A percentile compares a stretch with the other conserved stretches of the same genome.
phyloP scores from a whole-genome alignment of 2,113 vertebrate species.

The Mirza zaza region DNA sequence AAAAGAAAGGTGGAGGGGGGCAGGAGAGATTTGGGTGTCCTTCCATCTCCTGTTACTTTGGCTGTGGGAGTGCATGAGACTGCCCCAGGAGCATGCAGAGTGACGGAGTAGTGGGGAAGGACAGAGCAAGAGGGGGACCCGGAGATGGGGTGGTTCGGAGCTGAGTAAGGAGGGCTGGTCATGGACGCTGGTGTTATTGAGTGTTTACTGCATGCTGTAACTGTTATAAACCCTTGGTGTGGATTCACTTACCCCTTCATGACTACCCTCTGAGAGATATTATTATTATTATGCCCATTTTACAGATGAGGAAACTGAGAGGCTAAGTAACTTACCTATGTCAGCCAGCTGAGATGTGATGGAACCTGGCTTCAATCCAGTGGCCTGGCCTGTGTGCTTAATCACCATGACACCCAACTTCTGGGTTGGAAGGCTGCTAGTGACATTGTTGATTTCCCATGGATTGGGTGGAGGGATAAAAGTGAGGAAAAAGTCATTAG shows the following conservation, averaged over 20 bases:
- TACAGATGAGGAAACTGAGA: background rate
- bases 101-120: too few species aligned
- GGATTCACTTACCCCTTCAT: background rate
- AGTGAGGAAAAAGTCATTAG: background rate
- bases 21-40: too few species aligned
- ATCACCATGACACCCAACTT: fast-evolving
- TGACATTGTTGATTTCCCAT: fast-evolving
- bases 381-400: background rate
- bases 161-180: background rate
- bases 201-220: too few species aligned
- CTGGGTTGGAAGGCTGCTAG: background rate
- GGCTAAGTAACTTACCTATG: fast-evolving
- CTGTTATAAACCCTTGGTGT: background rate
- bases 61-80: background rate
- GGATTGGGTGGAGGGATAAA: background rate
- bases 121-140: background rate
- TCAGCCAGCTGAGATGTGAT: background rate
- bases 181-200: fast-evolving
- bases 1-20: too few species aligned
- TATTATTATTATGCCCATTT: background rate
- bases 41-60: fast-evolving
- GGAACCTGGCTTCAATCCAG: background rate
- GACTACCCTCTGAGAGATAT: background rate
- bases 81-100: background rate
- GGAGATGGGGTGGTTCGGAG: background rate